phyloP scores from a whole-genome alignment of 2,797 vertebrate species.

The Pipistrellus nathusii region DNA sequence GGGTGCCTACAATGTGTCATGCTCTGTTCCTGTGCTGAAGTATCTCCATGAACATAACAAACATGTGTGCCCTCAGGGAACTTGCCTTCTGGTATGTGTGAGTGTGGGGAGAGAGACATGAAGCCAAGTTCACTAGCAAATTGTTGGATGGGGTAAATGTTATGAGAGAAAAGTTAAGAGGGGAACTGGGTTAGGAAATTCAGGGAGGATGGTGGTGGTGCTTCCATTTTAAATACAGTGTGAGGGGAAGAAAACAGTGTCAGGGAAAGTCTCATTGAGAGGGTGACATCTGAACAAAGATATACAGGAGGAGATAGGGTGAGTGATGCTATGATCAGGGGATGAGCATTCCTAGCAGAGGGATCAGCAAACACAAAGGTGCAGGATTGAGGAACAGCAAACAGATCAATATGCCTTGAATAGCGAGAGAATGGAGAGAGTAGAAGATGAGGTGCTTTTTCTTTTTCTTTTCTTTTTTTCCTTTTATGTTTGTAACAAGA shows the following conservation, averaged over 20 bases:
- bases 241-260: neutral
- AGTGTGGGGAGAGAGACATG: neutral
- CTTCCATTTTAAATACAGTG: neutral
- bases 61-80: neutral
- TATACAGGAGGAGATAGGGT: neutral
- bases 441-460: neutral
- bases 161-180: slow-evolving; percentile 39
- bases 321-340: neutral
- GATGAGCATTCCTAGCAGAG: neutral
- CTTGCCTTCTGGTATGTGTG: neutral
- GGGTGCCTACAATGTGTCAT: neutral
- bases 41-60: neutral
- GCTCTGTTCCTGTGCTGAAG: slow-evolving; percentile 13
- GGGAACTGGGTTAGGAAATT: neutral
- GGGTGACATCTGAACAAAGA: slow-evolving; percentile 2
- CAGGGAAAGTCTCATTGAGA: neutral
- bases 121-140: slow-evolving; percentile 2
- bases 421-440: neutral
- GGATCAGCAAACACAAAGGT: neutral
- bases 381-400: neutral
- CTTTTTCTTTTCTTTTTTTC: neutral
- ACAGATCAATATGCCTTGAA: neutral
- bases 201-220: neutral
- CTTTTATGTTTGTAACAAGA: neutral
- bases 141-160: neutral